These are phyloP conservation scores for Eremophila alpestris DNA, from an alignment of 2,797 vertebrate genomes.

Conservation along the genomic window DNA sequence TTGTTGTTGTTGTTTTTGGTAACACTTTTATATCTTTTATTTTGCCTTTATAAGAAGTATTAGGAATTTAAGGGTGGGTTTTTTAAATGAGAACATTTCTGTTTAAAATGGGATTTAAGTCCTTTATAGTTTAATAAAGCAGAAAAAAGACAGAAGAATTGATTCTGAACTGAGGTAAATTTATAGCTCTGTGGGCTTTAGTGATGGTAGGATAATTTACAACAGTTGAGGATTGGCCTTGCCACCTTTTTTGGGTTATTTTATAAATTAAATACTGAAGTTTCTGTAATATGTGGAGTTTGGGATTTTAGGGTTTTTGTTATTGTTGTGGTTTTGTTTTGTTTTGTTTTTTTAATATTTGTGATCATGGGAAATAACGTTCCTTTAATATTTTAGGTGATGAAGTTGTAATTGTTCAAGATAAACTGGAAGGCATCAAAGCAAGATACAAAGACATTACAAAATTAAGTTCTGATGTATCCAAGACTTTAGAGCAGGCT, in stretches of 20 bases:
- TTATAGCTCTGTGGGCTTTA: neutral
- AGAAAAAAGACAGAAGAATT: neutral
- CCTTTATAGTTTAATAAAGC: neutral
- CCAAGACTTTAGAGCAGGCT: conserved; percentile 87
- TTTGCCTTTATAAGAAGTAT: neutral
- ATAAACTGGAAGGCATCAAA: conserved; percentile 96
- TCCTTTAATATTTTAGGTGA: conserved; percentile 84
- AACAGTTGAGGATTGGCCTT: neutral
- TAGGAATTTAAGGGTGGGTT: neutral
- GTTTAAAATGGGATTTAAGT: neutral
- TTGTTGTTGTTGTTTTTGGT: neutral
- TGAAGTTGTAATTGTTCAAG: conserved; percentile 95
- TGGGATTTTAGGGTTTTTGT: neutral
- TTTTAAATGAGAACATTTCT: neutral
- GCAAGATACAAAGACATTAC: conserved; percentile 90
- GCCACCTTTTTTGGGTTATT: neutral
- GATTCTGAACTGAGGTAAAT: neutral
- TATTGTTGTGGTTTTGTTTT: neutral
- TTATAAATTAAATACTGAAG: neutral
- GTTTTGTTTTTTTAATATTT: neutral
- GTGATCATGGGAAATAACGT: neutral
- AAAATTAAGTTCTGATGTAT: conserved; percentile 83
- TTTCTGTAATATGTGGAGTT: neutral
- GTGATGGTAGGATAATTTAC: neutral
- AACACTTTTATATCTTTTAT: neutral